Conservation (phyloP, 2,888 invertebrate genomes). For the Drosophila sordidula region DNA sequence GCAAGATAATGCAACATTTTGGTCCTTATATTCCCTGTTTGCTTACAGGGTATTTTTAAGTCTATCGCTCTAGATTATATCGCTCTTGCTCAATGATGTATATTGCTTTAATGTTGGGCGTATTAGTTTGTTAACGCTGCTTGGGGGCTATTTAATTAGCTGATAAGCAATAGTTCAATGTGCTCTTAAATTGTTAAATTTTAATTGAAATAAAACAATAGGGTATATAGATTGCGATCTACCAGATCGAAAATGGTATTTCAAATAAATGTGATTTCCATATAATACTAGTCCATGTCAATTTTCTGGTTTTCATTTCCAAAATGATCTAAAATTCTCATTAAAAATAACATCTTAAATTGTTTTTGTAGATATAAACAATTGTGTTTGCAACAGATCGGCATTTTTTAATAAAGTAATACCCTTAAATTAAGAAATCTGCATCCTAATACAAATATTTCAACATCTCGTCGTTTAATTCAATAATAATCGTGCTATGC, state of each 20-base stretch:
- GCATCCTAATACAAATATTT: too few species aligned
- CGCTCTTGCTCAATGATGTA: neutral
- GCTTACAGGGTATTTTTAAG: neutral
- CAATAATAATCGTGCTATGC: neutral
- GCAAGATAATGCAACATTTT: neutral
- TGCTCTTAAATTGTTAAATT: neutral
- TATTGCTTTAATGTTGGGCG: constrained; percentile 29
- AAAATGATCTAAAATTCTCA: too few species aligned
- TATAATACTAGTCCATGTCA: too few species aligned
- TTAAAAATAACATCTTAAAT: too few species aligned
- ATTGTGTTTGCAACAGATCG: too few species aligned
- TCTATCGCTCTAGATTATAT: neutral
- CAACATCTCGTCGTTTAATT: neutral
- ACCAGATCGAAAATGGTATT: too few species aligned
- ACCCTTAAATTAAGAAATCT: too few species aligned
- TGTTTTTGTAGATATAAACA: too few species aligned
- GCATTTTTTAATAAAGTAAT: too few species aligned
- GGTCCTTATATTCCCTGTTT: neutral
- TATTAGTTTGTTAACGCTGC: constrained; percentile 14
- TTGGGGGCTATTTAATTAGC: neutral
- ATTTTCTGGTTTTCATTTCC: too few species aligned
- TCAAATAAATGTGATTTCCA: too few species aligned
- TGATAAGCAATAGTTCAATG: constrained; percentile 7
- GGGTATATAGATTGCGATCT: too few species aligned
- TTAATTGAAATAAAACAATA: neutral